Evolutionary conservation across 2,888 invertebrate genomes (phyloP).

Genomic region (Podabrus alpinus): DNA sequence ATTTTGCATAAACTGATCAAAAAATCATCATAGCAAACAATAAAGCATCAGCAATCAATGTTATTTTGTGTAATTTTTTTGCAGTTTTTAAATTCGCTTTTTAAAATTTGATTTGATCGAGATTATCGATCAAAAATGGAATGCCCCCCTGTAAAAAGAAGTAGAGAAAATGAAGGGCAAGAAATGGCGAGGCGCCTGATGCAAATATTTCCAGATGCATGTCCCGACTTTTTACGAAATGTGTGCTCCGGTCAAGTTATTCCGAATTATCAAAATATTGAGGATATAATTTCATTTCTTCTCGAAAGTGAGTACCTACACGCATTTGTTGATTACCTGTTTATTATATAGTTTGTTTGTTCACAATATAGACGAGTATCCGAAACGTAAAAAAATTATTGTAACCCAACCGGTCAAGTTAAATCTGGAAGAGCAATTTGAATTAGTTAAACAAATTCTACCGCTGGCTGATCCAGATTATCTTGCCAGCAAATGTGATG

Average conservation of each 20-base stretch:
- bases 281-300: constrained; percentile 35
- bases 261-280: constrained; percentile 27
- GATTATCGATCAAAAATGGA: neutral
- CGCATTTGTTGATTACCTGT: neutral
- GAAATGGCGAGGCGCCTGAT: neutral
- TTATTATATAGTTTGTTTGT: neutral
- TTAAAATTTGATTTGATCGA: neutral
- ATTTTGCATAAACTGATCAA: too few relatives aligned
- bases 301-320: constrained; percentile 11
- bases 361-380: constrained; percentile 11
- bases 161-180: neutral
- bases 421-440: constrained; percentile 25
- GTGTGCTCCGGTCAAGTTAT: constrained; percentile 25
- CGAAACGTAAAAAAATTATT: neutral
- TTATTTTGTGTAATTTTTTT: neutral
- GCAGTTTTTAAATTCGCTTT: neutral
- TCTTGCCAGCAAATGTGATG: constrained; percentile 42
- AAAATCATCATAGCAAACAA: too few relatives aligned
- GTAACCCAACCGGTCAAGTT: constrained; percentile 2
- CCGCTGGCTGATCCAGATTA: constrained; percentile 51
- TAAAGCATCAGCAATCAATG: too few relatives aligned
- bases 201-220: constrained; percentile 37
- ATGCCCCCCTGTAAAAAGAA: neutral
- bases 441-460: constrained; percentile 44
- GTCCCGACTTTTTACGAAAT: constrained; percentile 35